phyloP scores from a whole-genome alignment of 2,113 vertebrate species.

The Rhinoptilus africanus region DNA sequence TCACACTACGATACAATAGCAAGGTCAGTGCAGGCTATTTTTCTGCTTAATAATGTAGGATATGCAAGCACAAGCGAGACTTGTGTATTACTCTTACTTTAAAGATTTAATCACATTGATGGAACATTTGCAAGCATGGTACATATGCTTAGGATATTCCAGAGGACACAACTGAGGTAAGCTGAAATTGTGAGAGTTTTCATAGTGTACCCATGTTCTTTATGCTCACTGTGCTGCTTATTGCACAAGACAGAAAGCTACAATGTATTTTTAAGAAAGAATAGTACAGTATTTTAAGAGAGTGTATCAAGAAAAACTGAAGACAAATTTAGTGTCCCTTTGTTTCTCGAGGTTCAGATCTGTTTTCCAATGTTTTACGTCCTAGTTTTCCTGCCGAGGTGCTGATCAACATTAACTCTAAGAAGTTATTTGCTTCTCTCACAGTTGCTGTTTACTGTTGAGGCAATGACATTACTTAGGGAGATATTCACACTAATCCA shows the following conservation, averaged over 20 bases:
- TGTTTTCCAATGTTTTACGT: not conserved
- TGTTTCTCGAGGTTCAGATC: not conserved
- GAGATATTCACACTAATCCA: not conserved
- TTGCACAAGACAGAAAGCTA: not conserved
- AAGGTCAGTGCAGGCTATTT: not conserved
- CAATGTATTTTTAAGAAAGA: not conserved
- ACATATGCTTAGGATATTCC: not conserved
- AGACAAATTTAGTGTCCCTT: not conserved
- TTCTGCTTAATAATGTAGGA: not conserved
- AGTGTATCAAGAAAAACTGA: not conserved
- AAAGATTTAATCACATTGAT: not conserved
- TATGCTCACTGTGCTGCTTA: not conserved
- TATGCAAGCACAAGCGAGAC: not conserved
- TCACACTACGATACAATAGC: accelerated
- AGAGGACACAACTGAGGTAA: not conserved
- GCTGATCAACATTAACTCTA: not conserved
- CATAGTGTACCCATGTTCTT: not conserved
- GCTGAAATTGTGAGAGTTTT: not conserved
- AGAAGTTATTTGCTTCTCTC: not conserved
- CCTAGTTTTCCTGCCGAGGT: not conserved
- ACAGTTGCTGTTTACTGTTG: not conserved
- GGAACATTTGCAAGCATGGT: not conserved
- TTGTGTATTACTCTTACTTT: not conserved
- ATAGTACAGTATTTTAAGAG: not conserved
- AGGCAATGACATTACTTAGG: not conserved